Base-by-base conservation (phyloP, 2,113 vertebrate genomes). In the Channa maculata region DNA sequence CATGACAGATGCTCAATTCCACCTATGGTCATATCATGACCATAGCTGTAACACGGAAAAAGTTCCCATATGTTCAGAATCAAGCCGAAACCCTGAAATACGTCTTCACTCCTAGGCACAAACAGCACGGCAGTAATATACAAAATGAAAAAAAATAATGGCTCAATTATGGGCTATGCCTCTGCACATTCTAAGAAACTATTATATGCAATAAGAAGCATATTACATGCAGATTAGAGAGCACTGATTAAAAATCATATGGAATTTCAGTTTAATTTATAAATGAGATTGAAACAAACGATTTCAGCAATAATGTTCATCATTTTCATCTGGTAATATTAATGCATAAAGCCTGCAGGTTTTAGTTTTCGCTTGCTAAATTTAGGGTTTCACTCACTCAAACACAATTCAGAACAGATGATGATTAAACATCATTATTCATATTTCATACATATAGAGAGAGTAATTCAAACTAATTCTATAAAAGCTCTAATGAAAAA, bases 131-230 rank as follows among this genome's bases (percentile, higher is more conserved):
- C 57, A 75, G 75, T 49, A 38, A 76, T 70, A n/a, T 5, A 15
- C 54, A 34, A 9, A 43, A 59, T 41, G 34, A 11, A 39, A 11
- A 14, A 11, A 36, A 51, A 57, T 51, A 77, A 80, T 52, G 54
- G 59, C 73, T 84, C 68, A 34, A 68, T 82, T 69, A 82, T 80
- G 72, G 54, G 50, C 44, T 8, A 8, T 58, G 68, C 82, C 75
- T 75, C 76, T 69, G 58, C 34, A 58, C 39, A 41, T 8, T 49
- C 14, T 37, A 11, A 64, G 55, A 65, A 78, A 58, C 52, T 3
- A 46, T 57, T 54, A 71, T 9, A 71, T 14, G 41, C 54, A 67
- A 65, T 57, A 24, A 69, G 14, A 65, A 45, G 43, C 38, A 50
- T 11, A 49, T 68, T 44, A 65, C 6, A 51, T 80, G 70, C 70